Base-by-base conservation (phyloP, 2,888 invertebrate species). In the Hydriomena furcata region DNA sequence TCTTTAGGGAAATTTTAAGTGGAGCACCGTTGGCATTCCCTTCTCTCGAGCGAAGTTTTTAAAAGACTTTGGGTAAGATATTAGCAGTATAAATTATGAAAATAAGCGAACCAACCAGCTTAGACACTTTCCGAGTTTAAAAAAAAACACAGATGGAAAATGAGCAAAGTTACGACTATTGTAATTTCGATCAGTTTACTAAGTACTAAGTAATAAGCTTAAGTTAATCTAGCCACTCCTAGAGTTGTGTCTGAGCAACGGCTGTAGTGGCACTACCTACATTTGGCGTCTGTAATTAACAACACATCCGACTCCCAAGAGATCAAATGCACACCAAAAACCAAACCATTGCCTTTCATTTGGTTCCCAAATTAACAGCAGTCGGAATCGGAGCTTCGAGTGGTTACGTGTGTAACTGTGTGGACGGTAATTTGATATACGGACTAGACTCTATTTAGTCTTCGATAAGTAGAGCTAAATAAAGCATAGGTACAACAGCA, bases 271-370 rank as follows among this genome's bases (percentile, higher is more conserved):
- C 42, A 46, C 58, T 54, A 52, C 46, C 52, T 37, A 37, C 34
- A 55, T 47, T 60, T 49, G 36, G 60, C 56, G 65, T 62, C 73
- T 71, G 72, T 80, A 80, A 81, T 81, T 79, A 81, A 68, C 68
- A 67, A 54, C 62, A 64, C 61, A 63, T 46, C 52, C 56, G 56
- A 61, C 59, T 70, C 71, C 67, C 71, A 60, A 66, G 72, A 76
- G 66, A 67, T 78, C 73, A 61, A 63, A 71, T 79, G 71, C 64
- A 61, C 69, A 68, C 61, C 66, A 60, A 68, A 70, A 75, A 70
- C 71, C 68, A 71, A 69, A 71, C 72, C 66, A 68, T 63, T 70
- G 76, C 76, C 82, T 79, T 76, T 79, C 71, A 78, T 80, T 81
- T 72, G 66, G 64, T 55, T 60, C 58, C 64, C 66, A 66, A 76